These are phyloP conservation scores for Clunio marinus DNA, from an alignment of 2,888 invertebrate genomes.

Conservation along the genomic window DNA sequence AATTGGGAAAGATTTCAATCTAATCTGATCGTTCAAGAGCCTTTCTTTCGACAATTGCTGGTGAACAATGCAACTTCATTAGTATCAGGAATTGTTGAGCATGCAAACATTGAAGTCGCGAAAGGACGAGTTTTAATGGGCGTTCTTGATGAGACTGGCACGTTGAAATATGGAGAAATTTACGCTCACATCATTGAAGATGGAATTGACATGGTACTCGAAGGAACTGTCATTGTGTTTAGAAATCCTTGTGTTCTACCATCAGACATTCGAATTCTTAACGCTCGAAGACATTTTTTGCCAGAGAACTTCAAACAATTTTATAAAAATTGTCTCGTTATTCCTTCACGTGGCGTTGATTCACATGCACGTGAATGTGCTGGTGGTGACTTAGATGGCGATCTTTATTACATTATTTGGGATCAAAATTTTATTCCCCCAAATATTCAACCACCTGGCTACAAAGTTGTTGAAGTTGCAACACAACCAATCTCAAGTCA, in stretches of 20 bases:
- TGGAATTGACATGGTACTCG: not conserved
- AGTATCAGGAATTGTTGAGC: not conserved
- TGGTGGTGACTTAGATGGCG: conserved; percentile 17
- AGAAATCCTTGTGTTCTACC: conserved; percentile 8
- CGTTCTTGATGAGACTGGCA: conserved; percentile 2
- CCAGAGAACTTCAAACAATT: not conserved
- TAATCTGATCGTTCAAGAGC: not conserved
- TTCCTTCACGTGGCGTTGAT: not conserved
- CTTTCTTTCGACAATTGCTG: conserved; percentile 1
- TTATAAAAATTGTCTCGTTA: not conserved
- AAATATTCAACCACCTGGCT: not conserved
- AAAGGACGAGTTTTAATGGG: conserved; percentile 5
- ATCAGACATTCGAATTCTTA: conserved; percentile 4
- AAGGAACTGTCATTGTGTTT: not conserved
- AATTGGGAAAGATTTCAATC: not conserved
- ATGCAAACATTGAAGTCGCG: not conserved
- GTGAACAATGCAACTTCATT: not conserved
- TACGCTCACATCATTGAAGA: conserved; percentile 3
- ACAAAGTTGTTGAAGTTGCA: not conserved
- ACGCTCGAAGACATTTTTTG: not conserved
- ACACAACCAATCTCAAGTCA: not conserved
- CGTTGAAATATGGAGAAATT: not conserved
- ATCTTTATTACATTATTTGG: conserved; percentile 6
- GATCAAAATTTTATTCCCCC: not conserved
- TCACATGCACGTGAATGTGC: conserved; percentile 7